Conservation (phyloP, 2,797 vertebrate genomes). For the Chelmon rostratus region DNA sequence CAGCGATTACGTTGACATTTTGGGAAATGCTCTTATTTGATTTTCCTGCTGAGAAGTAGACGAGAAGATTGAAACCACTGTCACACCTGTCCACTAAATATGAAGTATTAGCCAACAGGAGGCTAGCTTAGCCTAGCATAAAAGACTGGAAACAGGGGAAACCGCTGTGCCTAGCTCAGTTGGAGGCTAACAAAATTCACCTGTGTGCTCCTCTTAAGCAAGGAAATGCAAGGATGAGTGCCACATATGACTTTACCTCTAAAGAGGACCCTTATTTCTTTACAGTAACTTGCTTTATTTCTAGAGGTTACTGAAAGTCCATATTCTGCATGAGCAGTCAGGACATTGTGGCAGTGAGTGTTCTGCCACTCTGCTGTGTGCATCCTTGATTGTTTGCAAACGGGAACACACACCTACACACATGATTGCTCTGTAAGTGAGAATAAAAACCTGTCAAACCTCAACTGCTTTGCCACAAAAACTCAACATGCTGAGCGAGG, state of each 20-base stretch:
- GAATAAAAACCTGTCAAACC: not conserved
- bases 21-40: not conserved
- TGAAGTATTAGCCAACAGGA: not conserved
- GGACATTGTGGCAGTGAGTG: not conserved
- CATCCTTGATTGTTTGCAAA: not conserved
- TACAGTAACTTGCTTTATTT: not conserved
- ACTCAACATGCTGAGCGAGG: conserved; percentile 18
- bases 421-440: not conserved
- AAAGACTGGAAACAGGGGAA: conserved; percentile 2
- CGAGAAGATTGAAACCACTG: not conserved
- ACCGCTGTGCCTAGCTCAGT: not conserved
- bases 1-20: not conserved
- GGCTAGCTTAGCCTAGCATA: not conserved
- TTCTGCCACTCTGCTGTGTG: not conserved
- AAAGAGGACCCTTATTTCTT: not conserved
- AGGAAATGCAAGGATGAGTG: not conserved
- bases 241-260: not conserved
- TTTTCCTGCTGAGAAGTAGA: not conserved
- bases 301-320: not conserved
- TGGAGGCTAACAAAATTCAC: too few relatives aligned
- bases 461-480: not conserved
- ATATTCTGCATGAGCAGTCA: not conserved
- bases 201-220: not conserved
- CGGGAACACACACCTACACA: not conserved
- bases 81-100: not conserved